phyloP scores from a whole-genome alignment of 2,113 vertebrate genomes.

The Gulo gulo region DNA sequence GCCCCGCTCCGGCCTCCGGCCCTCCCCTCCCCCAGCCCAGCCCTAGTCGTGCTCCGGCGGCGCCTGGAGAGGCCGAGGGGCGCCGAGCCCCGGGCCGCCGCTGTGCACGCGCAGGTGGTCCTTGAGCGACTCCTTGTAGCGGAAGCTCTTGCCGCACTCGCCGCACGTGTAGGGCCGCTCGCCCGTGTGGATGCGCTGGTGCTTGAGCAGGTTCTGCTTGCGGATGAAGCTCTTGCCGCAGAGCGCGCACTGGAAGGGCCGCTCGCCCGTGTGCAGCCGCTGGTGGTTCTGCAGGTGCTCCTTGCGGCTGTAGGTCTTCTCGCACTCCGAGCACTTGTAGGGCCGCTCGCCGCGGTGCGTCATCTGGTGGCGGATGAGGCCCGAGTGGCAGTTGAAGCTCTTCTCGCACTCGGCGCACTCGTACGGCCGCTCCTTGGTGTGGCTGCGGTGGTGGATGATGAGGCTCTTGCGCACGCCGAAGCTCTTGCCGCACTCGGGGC shows the following conservation, averaged over 20 bases:
- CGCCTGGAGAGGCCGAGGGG: conserved; percentile 52
- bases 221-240: conserved; percentile 85
- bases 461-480: conserved; percentile 75
- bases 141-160: conserved; percentile 86
- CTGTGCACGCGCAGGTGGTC: conserved; percentile 87
- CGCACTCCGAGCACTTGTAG: conserved; percentile 84
- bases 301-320: conserved; percentile 84
- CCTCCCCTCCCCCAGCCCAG: conserved; percentile 45
- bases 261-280: conserved; percentile 82
- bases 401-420: conserved; percentile 80
- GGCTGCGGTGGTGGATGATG: conserved; percentile 75
- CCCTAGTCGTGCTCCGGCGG: conserved; percentile 66
- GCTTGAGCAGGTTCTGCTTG: conserved; percentile 84
- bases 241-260: conserved; percentile 82
- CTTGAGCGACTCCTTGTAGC: conserved; percentile 88
- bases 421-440: conserved; percentile 81
- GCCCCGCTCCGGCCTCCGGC: not conserved
- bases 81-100: conserved; percentile 62
- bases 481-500: conserved; percentile 81
- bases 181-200: conserved; percentile 82
- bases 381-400: conserved; percentile 81
- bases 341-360: conserved; percentile 77
- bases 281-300: conserved; percentile 85
- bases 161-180: conserved; percentile 85
- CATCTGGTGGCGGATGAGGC: conserved; percentile 81